Evolutionary conservation across 2,113 vertebrate species (phyloP).

Genomic region (Chlorodrepanis virens): DNA sequence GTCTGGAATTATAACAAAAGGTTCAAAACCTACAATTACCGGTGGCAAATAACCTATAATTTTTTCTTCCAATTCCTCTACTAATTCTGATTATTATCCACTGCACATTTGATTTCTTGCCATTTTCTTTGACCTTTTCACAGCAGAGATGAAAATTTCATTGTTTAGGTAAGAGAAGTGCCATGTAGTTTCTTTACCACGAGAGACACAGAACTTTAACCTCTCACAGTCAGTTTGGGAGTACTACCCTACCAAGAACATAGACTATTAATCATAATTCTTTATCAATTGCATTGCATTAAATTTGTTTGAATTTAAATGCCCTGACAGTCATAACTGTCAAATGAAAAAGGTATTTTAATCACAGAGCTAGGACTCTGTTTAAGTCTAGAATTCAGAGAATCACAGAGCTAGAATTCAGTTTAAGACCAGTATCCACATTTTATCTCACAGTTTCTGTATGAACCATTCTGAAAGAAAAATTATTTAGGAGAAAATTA

Average conservation of each 20-base stretch:
- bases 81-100: slow-evolving; percentile 61
- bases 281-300: background rate
- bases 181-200: slow-evolving; percentile 1
- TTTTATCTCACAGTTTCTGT: background rate
- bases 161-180: background rate
- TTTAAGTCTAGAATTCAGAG: too few species aligned
- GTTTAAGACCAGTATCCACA: background rate
- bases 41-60: slow-evolving; percentile 67
- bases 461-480: background rate
- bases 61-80: slow-evolving; percentile 61
- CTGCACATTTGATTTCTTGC: slow-evolving; percentile 55
- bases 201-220: background rate
- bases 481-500: background rate
- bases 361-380: background rate
- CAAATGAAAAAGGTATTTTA: background rate
- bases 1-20: slow-evolving; percentile 72
- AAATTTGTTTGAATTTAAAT: background rate
- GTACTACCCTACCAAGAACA: background rate
- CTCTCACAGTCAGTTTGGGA: slow-evolving; percentile 4
- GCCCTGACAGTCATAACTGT: background rate
- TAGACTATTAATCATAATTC: slow-evolving; percentile 14
- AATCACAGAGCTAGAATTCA: background rate
- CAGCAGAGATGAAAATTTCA: slow-evolving; percentile 22
- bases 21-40: slow-evolving; percentile 65
- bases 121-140: slow-evolving; percentile 56